Conservation (phyloP, 2,797 vertebrate genomes). For the Brachymystax lenok region DNA sequence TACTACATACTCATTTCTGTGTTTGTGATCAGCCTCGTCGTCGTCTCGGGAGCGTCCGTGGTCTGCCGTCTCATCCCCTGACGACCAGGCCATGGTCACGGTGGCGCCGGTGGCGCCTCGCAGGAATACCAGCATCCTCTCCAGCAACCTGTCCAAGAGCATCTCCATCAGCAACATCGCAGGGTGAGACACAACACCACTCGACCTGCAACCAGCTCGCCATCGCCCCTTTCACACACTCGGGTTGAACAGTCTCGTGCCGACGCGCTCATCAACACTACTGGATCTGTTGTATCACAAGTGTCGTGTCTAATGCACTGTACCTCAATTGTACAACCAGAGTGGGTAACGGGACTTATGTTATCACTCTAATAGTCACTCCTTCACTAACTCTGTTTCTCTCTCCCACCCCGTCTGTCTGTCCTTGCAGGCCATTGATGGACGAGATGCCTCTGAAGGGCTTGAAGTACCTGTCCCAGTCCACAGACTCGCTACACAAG, state of each 20-base stretch:
- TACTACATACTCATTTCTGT: slow-evolving; percentile 1
- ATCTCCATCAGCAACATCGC: slow-evolving; percentile 94
- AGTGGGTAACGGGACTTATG: background rate
- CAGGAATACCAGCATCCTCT: slow-evolving; percentile 68
- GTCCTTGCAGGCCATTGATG: slow-evolving; percentile 72
- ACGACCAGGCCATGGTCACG: slow-evolving; percentile 71
- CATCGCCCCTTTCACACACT: background rate
- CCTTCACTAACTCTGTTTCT: background rate
- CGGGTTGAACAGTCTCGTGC: background rate
- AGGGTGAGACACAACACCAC: slow-evolving; percentile 72
- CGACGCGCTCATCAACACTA: background rate
- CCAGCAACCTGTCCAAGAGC: slow-evolving; percentile 86
- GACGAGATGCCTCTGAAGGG: slow-evolving; percentile 81
- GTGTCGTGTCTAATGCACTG: background rate
- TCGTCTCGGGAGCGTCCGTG: slow-evolving; percentile 84
- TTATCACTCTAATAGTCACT: background rate
- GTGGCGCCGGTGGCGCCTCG: slow-evolving; percentile 54
- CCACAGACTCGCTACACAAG: slow-evolving; percentile 90
- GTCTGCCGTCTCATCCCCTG: slow-evolving; percentile 76
- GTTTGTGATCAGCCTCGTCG: slow-evolving; percentile 59
- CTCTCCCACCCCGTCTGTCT: background rate
- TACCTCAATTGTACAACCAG: background rate
- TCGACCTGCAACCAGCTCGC: background rate
- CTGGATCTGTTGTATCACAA: background rate
- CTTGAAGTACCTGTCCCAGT: slow-evolving; percentile 87